Base-by-base conservation (phyloP, 2,888 invertebrate genomes). In the Hypena proboscidalis region DNA sequence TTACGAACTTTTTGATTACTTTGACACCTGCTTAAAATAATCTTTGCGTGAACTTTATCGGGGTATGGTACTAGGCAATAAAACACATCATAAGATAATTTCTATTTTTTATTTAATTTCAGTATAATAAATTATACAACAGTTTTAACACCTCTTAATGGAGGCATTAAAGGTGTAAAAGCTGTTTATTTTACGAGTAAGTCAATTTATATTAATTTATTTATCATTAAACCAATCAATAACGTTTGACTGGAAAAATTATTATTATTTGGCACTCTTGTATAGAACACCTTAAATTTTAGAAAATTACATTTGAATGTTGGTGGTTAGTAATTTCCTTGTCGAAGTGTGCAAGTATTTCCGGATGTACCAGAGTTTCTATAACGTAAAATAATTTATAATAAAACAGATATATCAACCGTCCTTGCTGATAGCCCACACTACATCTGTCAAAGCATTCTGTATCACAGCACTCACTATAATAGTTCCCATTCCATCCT, bases 111-210 rank as follows among this genome's bases (percentile, higher is more conserved):
- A 81, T 80, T 83, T 81, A 81, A 75, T 81, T 61, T 88, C 74
- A 82, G 74, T 86, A 87, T 81, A 85, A 78, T 86, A 85, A 85
- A 85, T 83, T 65, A 70, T 74, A 79, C 77, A 88, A 90, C 89
- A 90, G 88, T 79, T 87, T 84, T 68, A 68, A 83, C 88, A 85
- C 87, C 87, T 80, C 70, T 55, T 62, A 65, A 58, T 65, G 82
- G 87, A 85, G 84, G 84, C 79, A 32, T 66, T 44, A 61, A 74
- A 83, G 86, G 83, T 86, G 86, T 83, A 74, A 85, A 89, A 88
- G 74, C 86, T 84, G 89, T 85, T 83, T 70, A 65, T 56, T 73
- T 78, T 75, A 76, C 67, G 75, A n/a, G n/a, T n/a, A n/a, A n/a
- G n/a, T n/a, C n/a, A n/a, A n/a, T n/a, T n/a, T n/a, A n/a, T 82